Evolutionary conservation across 1,140 invertebrate genomes (phyloP), one percentile per base, ranked within the genome.

Genomic region (Saccostrea echinata): DNA sequence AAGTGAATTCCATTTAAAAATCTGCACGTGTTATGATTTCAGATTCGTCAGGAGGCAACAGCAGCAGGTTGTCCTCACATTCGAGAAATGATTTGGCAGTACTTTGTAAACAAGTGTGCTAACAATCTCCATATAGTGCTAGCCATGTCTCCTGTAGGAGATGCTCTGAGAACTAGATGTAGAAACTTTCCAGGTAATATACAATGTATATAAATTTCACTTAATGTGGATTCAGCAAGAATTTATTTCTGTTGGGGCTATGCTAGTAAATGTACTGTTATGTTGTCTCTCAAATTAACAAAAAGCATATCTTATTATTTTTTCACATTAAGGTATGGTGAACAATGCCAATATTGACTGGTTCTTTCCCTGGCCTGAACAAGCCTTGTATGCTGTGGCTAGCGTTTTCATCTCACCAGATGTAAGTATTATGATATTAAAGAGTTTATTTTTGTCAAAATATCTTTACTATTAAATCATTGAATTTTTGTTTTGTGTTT

Each of bases 321-420:
- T 81, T 81, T 81, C 30, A 52, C 76, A 86, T 86, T 13, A 87
- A 95, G 94, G 95, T 85, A 92, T 95, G 91, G 95, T 95, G 35
- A 95, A 95, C 92, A 95, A 95, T 92, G 93, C 95, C 30, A 95
- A 92, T 86, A 95, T 95, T 88, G 95, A 95, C 82, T 95, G 95
- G 95, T 95, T 95, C 91, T 95, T 95, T 91, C 94, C 95, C 3
- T 95, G 95, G 95, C 95, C 95, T 86, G 94, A 95, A 90, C 94
- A 95, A 86, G 95, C 92, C 95, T 96, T 57, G 96, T 95, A 97
- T 76, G 97, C 97, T 0, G 98, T 99, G 12, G 98, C 98, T 9
- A 97, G 97, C 83, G 96, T 97, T 8, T 97, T 97, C 91, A 95
- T 98, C 0, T 96, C 94, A 13, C 91, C 94, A 81, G 95, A 95